Base-by-base conservation (phyloP, 2,888 invertebrate genomes). In the Lycocerus yunnanus region DNA sequence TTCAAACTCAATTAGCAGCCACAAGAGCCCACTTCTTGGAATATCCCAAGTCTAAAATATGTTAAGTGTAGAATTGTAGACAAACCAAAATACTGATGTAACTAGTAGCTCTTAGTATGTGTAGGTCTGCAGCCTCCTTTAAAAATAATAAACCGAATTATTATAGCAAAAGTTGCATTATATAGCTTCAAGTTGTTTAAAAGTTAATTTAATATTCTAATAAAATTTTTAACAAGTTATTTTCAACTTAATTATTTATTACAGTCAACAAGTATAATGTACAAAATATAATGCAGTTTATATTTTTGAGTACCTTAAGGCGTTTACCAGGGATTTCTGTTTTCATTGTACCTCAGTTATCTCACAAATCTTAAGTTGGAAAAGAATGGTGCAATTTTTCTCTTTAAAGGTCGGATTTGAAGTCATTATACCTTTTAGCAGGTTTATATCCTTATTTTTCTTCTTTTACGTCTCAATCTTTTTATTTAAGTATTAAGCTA, bases 401-500 rank as follows among this genome's bases (percentile, higher is more conserved):
- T 74, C 70, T 68, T 71, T 70, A 70, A 69, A 70, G 74, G 74
- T 74, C 74, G 74, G 74, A 74, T 74, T 74, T 74, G 70, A 70
- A 74, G 74, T 74, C 74, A 74, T 74, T 74, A 74, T 74, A 71
- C 70, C 70, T 74, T 69, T 74, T 74, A 74, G 70, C 70, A 67
- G 74, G 60, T 74, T 74, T 74, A 74, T 71, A 66, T 74, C 70
- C 70, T 69, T 67, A 74, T 74, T 74, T 74, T 66, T 74, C 74
- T 71, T 74, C 74, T 69, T 74, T 74, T 70, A 66, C 70, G 74
- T 74, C 67, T 58, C 70, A 60, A 74, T 61, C 68, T 58, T 73
- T 74, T 74, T 66, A 74, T 73, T 73, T 69, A 66, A 73, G 72
- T 68, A 67, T 68, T 67, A 67, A 67, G 72, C 68, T 60, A 61